Evolutionary conservation across 2,797 vertebrate species (phyloP).

Genomic region (Periophthalmus magnuspinnatus): DNA sequence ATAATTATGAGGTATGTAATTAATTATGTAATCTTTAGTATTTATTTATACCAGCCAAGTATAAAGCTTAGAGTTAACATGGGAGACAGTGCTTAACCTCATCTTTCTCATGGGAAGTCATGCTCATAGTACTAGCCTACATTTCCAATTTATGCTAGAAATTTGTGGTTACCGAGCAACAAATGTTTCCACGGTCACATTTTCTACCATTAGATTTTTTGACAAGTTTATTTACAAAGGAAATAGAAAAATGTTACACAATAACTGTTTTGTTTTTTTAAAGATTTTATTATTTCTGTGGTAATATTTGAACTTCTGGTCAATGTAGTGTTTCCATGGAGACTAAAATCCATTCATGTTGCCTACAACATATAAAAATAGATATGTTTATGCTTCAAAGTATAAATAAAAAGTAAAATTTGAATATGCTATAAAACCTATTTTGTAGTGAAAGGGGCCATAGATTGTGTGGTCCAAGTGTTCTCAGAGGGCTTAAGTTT

Average conservation of each 20-base stretch:
- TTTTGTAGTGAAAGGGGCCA: neutral
- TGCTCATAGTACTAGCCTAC: neutral
- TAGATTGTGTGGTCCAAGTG: constrained; percentile 25
- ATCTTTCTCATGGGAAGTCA: neutral
- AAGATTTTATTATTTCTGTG: neutral
- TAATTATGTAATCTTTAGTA: too few relatives aligned
- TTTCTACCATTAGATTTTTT: neutral
- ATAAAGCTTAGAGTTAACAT: neutral
- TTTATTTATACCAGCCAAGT: neutral
- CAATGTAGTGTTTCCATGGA: constrained; percentile 3
- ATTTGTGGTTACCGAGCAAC: neutral
- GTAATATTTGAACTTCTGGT: neutral
- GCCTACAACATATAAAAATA: too few relatives aligned
- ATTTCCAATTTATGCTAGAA: neutral
- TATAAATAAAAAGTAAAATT: neutral
- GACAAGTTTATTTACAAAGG: too few relatives aligned
- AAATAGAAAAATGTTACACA: too few relatives aligned
- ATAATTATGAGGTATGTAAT: too few relatives aligned
- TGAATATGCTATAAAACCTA: neutral
- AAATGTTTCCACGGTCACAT: neutral
- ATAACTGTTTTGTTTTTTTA: neutral
- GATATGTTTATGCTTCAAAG: neutral
- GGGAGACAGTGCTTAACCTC: neutral
- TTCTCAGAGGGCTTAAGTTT: constrained; percentile 29
- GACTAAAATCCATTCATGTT: neutral